A percentile compares a stretch with the other conserved stretches of the same genome.
Conservation (phyloP, 1,140 invertebrate genomes). For the Acyrthosiphon pisum region DNA sequence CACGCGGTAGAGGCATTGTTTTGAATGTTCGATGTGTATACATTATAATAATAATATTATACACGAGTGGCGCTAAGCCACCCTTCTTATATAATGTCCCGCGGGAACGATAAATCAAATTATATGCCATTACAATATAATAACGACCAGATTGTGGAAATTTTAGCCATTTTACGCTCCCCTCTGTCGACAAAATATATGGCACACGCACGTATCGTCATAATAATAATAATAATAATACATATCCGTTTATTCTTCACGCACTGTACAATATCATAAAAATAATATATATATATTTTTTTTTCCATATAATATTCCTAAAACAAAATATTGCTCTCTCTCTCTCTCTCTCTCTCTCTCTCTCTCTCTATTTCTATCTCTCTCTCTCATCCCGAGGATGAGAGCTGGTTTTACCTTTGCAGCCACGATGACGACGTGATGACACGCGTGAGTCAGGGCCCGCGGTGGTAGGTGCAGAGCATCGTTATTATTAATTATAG, state of each 20-base stretch:
- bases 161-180: background rate
- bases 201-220: background rate
- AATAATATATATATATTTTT: no score
- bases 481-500: background rate
- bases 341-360: background rate
- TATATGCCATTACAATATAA: background rate
- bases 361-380: no score
- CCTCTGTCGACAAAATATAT: background rate
- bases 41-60: background rate
- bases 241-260: background rate
- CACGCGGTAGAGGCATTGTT: background rate
- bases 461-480: background rate
- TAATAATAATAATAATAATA: background rate
- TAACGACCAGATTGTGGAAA: constrained; percentile 26
- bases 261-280: no score
- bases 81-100: constrained; percentile 7
- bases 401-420: background rate
- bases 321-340: background rate
- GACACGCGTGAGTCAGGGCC: background rate
- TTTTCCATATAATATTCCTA: background rate
- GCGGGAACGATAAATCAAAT: constrained; percentile 27
- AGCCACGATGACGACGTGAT: background rate
- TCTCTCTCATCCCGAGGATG: no score
- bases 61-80: background rate
- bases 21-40: background rate